Base-by-base conservation (phyloP, 2,888 invertebrate genomes). In the Brassicogethes aeneus region DNA sequence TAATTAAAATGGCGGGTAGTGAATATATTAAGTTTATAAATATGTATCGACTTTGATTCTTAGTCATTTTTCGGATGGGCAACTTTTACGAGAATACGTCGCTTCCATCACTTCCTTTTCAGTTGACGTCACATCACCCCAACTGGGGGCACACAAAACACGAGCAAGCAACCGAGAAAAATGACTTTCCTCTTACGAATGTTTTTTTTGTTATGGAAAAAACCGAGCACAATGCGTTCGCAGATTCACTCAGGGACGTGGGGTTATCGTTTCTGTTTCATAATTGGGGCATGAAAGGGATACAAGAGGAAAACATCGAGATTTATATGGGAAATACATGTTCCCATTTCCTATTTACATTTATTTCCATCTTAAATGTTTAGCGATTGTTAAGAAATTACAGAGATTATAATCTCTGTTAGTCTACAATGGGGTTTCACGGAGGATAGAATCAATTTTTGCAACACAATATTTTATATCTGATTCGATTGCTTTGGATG, bases 1-100 rank as follows among this genome's bases (percentile, higher is more conserved):
- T 59, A 60, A 60, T 60, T 60, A 60, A 60, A 60, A 56, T 54
- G 55, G 56, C 57, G 52, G 52, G 58, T 60, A 58, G 58, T 59
- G 59, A 59, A 60, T 59, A 59, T 50, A 60, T 59, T 55, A 59
- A 52, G 53, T 54, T 54, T 53, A 57, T 59, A 56, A 58, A 59
- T 56, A 58, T 57, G 55, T 54, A 57, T 55, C 48, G 53, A 53
- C 50, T 55, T 45, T 51, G 54, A 54, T 57, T 57, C 55, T 54
- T 54, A 54, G 51, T 57, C 55, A 59, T 59, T 59, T 59, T 57
- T 57, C 56, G 58, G 57, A 58, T 50, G 59, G 51, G 48, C 57
- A 54, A 46, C 44, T 53, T 48, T 51, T 48, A 53, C 51, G 47
- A 52, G 57, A 50, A 48, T 40, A 50, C 51, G 58, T 58, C 58